A percentile compares a stretch with the other conserved stretches of the same genome.
phyloP scores from a whole-genome alignment of 2,113 vertebrate species.

The Daubentonia madagascariensis region DNA sequence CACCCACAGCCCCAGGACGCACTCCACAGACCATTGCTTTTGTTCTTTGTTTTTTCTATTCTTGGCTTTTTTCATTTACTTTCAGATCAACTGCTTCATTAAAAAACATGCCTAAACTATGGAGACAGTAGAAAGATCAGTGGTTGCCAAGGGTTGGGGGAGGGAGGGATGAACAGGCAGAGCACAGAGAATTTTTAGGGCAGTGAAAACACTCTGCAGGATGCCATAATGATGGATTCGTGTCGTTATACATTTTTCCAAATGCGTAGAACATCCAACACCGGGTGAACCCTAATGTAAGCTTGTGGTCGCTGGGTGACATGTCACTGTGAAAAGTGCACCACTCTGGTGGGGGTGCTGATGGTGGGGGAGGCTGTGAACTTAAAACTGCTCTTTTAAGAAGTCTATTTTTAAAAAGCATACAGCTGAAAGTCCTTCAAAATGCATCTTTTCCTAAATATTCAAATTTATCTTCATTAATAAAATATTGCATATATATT shows the following conservation, averaged over 20 bases:
- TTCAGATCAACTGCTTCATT: not conserved
- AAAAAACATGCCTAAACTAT: not conserved
- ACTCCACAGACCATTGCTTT: not conserved
- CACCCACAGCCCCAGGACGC: rapidly evolving
- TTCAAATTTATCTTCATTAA: not conserved
- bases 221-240: rapidly evolving
- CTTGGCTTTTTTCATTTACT: not conserved
- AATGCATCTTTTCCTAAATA: not conserved
- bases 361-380: rapidly evolving
- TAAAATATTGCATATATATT: not conserved
- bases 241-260: not conserved
- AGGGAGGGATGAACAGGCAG: rapidly evolving
- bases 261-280: rapidly evolving
- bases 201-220: rapidly evolving
- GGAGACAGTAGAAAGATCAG: not conserved
- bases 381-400: not conserved
- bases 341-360: rapidly evolving
- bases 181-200: not conserved
- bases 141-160: not conserved
- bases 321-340: rapidly evolving
- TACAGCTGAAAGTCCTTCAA: not conserved
- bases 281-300: rapidly evolving
- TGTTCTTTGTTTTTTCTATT: not conserved
- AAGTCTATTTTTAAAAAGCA: not conserved
- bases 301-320: rapidly evolving